Conservation (phyloP, 92 coral and sea anemone genomes). For the Phenganax stokvisi region DNA sequence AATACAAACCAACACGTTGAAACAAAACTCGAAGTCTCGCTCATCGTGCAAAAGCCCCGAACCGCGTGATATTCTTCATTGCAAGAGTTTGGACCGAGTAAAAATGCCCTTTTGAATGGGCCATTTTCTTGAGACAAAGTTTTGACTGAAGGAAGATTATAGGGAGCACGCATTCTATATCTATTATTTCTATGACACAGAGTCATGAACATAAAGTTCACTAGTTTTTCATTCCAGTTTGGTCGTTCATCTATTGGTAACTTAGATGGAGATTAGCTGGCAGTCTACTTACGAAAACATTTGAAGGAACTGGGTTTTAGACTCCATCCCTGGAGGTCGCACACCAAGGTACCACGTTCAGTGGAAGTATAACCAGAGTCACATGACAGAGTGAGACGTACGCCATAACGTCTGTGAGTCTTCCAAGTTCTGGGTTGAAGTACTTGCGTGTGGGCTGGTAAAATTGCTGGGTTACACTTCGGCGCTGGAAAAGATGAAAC, state of each 20-base stretch:
- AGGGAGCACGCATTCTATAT: too few relatives aligned
- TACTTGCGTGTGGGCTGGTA: slow-evolving; percentile 19
- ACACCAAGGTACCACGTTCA: not conserved
- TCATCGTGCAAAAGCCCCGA: too few relatives aligned
- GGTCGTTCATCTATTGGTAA: not conserved
- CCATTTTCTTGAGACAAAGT: too few relatives aligned
- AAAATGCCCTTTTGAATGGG: too few relatives aligned
- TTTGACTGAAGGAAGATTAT: too few relatives aligned
- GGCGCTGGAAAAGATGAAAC: slow-evolving; percentile 2
- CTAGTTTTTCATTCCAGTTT: not conserved
- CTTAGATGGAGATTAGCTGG: not conserved
- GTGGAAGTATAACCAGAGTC: slow-evolving; percentile 13
- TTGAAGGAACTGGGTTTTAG: slow-evolving; percentile 21
- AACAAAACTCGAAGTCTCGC: too few relatives aligned
- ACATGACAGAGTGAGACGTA: slow-evolving; percentile 20
- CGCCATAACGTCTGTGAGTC: slow-evolving; percentile 2
- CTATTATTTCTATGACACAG: too few relatives aligned
- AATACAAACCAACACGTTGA: too few relatives aligned
- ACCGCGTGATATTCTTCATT: too few relatives aligned
- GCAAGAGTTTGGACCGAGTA: too few relatives aligned
- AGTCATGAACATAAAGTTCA: not conserved
- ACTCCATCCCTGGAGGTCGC: slow-evolving; percentile 20
- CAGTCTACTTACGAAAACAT: slow-evolving; percentile 21
- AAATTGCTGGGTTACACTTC: slow-evolving; percentile 11
- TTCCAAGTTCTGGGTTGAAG: slow-evolving; percentile 14